Conservation (phyloP, 2,888 invertebrate species). For the Agelastica alni region DNA sequence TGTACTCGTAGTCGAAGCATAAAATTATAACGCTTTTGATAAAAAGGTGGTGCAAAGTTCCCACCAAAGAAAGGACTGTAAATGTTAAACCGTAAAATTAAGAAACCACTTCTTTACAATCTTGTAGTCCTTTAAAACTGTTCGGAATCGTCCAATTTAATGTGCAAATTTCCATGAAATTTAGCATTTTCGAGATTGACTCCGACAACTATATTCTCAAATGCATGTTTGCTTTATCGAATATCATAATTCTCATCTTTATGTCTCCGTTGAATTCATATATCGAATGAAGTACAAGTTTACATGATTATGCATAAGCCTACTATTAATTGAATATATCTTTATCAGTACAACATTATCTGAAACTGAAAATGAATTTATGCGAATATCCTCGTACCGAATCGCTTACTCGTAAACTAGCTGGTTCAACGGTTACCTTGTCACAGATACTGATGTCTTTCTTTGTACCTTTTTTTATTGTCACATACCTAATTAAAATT, state of each 20-base stretch:
- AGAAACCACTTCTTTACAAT: too few relatives aligned
- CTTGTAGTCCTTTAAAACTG: too few relatives aligned
- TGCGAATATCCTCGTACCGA: conserved; percentile 49
- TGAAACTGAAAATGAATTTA: conserved; percentile 40
- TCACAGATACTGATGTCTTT: conserved; percentile 53
- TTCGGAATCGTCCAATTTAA: too few relatives aligned
- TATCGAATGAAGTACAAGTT: conserved; percentile 14
- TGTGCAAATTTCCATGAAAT: conserved; percentile 13
- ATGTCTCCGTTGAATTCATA: conserved; percentile 18
- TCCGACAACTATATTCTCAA: conserved; percentile 16
- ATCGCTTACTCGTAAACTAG: conserved; percentile 18
- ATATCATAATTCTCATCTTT: conserved; percentile 15
- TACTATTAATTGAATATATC: conserved; percentile 30
- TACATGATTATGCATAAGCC: conserved; percentile 18
- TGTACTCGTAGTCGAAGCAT: too few relatives aligned
- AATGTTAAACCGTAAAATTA: too few relatives aligned
- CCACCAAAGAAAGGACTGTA: too few relatives aligned
- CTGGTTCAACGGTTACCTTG: conserved; percentile 42
- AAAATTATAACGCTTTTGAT: too few relatives aligned
- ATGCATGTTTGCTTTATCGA: conserved; percentile 16
- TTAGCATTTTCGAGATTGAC: conserved; percentile 3
- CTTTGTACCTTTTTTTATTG: conserved; percentile 39
- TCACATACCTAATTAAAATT: conserved; percentile 27
- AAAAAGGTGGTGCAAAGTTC: too few relatives aligned
- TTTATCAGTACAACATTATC: conserved; percentile 32